A percentile compares a stretch with the other conserved stretches of the same genome.
Evolutionary conservation across 1,140 invertebrate genomes (phyloP).

Genomic region (Drosophila suzukii): DNA sequence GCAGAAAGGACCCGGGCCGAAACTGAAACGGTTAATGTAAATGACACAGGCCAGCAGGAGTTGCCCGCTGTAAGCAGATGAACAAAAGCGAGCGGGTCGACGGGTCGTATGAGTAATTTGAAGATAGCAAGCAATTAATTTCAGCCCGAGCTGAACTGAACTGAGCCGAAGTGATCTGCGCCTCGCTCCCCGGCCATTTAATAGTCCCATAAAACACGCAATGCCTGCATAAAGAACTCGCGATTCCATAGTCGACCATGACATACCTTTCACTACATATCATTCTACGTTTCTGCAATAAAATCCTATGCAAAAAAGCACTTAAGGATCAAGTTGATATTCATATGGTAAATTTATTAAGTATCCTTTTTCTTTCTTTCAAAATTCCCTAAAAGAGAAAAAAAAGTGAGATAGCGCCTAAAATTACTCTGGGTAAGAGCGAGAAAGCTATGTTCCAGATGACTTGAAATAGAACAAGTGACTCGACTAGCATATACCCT

Average conservation of each 20-base stretch:
- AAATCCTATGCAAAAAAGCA: too few relatives aligned
- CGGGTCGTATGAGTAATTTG: slow-evolving; percentile 80
- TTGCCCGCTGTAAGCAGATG: slow-evolving; percentile 27
- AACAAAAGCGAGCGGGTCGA: slow-evolving; percentile 20
- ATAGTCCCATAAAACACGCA: slow-evolving; percentile 74
- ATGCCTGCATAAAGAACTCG: slow-evolving; percentile 30
- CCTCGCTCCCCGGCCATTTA: slow-evolving; percentile 48
- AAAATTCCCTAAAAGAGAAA: too few relatives aligned
- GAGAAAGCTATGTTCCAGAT: too few relatives aligned
- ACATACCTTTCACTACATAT: background rate
- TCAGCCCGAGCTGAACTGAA: slow-evolving; percentile 40
- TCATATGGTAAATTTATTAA: too few relatives aligned
- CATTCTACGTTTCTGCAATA: too few relatives aligned
- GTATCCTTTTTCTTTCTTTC: too few relatives aligned
- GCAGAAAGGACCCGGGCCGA: slow-evolving; percentile 13
- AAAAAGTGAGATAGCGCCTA: too few relatives aligned
- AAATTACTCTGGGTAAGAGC: too few relatives aligned
- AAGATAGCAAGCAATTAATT: slow-evolving; percentile 72
- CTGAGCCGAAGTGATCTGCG: slow-evolving; percentile 7
- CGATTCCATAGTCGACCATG: background rate
- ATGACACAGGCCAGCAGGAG: slow-evolving; percentile 48
- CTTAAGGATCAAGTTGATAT: too few relatives aligned
- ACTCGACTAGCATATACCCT: too few relatives aligned
- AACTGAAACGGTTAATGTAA: slow-evolving; percentile 55
- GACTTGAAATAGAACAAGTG: too few relatives aligned